A percentile compares a stretch with the other conserved stretches of the same genome.
Conservation (phyloP, 2,113 vertebrate species). For the Osmerus eperlanus region DNA sequence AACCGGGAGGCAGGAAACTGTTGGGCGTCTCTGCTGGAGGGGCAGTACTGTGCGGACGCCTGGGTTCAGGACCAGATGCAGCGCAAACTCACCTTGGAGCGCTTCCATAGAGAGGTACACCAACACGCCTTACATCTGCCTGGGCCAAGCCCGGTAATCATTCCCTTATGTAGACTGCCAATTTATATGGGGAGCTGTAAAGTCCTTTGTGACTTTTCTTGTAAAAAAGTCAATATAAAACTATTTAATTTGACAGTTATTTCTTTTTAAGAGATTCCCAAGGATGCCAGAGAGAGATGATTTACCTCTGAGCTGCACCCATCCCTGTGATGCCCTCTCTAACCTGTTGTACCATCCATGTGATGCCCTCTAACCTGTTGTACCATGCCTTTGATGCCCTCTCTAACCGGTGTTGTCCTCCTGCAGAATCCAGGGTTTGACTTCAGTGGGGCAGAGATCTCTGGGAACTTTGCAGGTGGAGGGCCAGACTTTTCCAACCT, state of each 20-base stretch:
- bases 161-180: too few species aligned
- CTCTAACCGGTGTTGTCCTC: not conserved
- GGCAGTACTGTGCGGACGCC: slow-evolving; percentile 87
- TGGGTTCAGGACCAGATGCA: slow-evolving; percentile 99
- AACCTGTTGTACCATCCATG: too few species aligned
- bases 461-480: slow-evolving; percentile 92
- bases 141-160: too few species aligned
- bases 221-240: too few species aligned
- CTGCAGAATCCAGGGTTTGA: slow-evolving; percentile 96
- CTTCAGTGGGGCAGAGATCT: slow-evolving; percentile 97
- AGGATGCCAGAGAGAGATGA: too few species aligned
- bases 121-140: too few species aligned
- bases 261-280: not conserved
- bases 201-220: not conserved
- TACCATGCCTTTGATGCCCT: too few species aligned
- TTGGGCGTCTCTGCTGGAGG: slow-evolving; percentile 91
- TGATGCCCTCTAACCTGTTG: too few species aligned
- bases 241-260: not conserved
- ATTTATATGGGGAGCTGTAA: too few species aligned
- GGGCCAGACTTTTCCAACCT: slow-evolving; percentile 94
- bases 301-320: not conserved
- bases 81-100: slow-evolving; percentile 91
- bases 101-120: slow-evolving; percentile 92
- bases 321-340: not conserved
- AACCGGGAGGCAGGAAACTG: slow-evolving; percentile 94